A percentile compares a stretch with the other conserved stretches of the same genome.
phyloP scores from a whole-genome alignment of 2,797 vertebrate species.

The Sus cebifrons region DNA sequence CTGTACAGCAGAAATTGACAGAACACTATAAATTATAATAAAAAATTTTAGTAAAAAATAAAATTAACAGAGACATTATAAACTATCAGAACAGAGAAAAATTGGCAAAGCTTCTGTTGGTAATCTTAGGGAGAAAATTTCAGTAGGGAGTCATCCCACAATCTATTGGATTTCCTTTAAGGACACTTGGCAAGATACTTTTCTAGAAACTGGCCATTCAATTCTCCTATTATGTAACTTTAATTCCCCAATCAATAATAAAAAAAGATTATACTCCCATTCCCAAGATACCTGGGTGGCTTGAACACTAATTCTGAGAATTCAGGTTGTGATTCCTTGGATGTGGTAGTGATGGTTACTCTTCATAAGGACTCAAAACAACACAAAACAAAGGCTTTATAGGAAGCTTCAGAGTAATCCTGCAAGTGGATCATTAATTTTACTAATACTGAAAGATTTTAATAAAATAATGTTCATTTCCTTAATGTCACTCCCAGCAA shows the following conservation, averaged over 20 bases:
- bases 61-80: neutral
- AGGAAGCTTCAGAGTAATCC: neutral
- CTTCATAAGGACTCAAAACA: neutral
- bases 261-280: neutral
- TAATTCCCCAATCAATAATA: neutral
- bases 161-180: neutral
- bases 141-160: neutral
- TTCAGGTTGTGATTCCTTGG: neutral
- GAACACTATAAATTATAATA: no score
- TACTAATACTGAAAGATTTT: constrained; percentile 39
- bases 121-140: neutral
- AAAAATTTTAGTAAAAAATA: no score
- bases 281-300: neutral
- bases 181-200: neutral
- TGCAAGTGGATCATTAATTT: constrained; percentile 10
- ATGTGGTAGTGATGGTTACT: neutral
- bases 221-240: neutral
- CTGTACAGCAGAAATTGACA: no score
- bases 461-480: constrained; percentile 46
- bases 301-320: neutral
- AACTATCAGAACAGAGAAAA: neutral
- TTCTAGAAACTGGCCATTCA: neutral
- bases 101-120: neutral
- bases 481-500: neutral
- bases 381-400: constrained; percentile 19